phyloP scores from a whole-genome alignment of 2,888 invertebrate genomes.

The Neoitamus cyanurus region DNA sequence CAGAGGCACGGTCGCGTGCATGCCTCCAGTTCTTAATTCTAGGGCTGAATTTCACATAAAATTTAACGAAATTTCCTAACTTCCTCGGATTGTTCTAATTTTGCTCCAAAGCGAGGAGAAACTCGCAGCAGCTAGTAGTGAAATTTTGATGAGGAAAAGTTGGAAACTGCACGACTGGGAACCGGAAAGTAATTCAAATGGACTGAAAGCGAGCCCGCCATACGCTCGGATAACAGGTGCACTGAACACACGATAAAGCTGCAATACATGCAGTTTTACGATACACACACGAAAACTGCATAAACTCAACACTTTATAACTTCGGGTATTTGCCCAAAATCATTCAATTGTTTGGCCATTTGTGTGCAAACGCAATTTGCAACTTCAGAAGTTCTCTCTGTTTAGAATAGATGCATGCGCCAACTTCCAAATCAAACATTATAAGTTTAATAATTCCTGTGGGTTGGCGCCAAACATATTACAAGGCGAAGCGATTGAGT shows the following conservation, averaged over 20 bases:
- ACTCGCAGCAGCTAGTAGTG: background rate
- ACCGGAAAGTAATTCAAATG: background rate
- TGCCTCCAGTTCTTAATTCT: background rate
- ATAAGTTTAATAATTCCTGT: background rate
- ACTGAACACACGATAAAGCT: background rate
- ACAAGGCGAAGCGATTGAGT: background rate
- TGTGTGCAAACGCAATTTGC: background rate
- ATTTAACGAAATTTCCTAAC: background rate
- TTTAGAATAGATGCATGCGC: background rate
- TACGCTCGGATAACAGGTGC: background rate
- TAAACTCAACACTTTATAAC: background rate
- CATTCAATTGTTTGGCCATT: background rate
- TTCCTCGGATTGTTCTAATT: background rate
- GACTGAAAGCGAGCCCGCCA: background rate
- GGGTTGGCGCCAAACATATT: background rate
- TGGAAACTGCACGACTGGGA: background rate
- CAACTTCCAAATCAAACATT: background rate
- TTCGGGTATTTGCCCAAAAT: background rate
- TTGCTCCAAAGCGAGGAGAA: background rate
- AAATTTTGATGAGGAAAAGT: background rate
- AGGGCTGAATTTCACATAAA: background rate
- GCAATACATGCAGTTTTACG: background rate
- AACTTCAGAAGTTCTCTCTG: background rate
- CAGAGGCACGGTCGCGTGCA: background rate
- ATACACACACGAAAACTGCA: background rate